Percentiles rank a stretch among this genome's conserved stretches.
Evolutionary conservation across 92 coral and sea anemone genomes (phyloP).

Genomic region (Parazoanthus swiftii): DNA sequence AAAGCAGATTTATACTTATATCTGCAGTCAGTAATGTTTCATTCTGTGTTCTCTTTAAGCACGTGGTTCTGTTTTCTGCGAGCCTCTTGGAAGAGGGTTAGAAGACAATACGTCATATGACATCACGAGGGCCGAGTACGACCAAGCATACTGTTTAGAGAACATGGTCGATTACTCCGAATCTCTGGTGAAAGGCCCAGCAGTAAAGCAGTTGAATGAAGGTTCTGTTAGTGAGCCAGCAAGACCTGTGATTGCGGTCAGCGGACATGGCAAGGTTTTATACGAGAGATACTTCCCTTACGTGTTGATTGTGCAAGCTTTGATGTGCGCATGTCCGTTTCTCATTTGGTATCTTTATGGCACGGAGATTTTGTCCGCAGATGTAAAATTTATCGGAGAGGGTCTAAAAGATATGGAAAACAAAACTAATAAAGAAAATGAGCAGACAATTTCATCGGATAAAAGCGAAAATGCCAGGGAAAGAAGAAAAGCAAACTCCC

Average conservation of each 20-base stretch:
- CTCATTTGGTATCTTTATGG: slow-evolving; percentile 66
- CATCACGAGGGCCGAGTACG: slow-evolving; percentile 72
- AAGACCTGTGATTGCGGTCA: slow-evolving; percentile 61
- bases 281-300: slow-evolving; percentile 73
- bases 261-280: slow-evolving; percentile 55
- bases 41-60: not conserved
- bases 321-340: slow-evolving; percentile 59
- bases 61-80: slow-evolving; percentile 70
- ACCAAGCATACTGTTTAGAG: slow-evolving; percentile 73
- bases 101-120: slow-evolving; percentile 70
- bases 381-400: slow-evolving; percentile 57
- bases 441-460: not conserved
- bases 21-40: not conserved
- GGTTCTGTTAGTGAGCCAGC: slow-evolving; percentile 25
- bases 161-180: slow-evolving; percentile 69
- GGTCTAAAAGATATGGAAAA: slow-evolving; percentile 36
- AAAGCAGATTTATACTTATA: too few relatives aligned
- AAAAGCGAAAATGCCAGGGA: slow-evolving; percentile 34
- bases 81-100: slow-evolving; percentile 77
- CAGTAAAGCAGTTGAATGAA: not conserved
- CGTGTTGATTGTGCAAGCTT: slow-evolving; percentile 67
- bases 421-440: not conserved
- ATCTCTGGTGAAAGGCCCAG: slow-evolving; percentile 58
- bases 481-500: slow-evolving; percentile 21
- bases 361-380: slow-evolving; percentile 55